phyloP scores from a whole-genome alignment of 2,888 invertebrate genomes.

The Tyria jacobaeae region DNA sequence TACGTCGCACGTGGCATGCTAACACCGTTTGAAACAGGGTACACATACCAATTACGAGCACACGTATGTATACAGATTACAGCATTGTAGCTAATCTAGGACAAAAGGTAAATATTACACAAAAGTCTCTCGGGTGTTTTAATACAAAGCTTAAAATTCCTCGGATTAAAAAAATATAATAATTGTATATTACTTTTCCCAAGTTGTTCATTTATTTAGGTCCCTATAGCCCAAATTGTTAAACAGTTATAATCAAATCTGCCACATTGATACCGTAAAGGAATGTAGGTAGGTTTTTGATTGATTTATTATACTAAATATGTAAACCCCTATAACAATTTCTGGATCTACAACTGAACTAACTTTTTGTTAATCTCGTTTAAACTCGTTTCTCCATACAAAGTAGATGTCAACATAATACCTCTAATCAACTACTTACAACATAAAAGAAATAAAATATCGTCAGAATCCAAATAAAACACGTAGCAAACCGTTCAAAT shows the following conservation, averaged over 20 bases:
- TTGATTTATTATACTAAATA: no score
- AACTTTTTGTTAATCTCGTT: no score
- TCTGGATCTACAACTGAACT: no score
- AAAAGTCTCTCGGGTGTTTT: not conserved
- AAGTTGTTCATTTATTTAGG: not conserved
- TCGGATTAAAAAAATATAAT: not conserved
- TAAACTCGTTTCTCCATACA: no score
- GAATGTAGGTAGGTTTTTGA: no score
- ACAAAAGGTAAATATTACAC: slow-evolving; percentile 8
- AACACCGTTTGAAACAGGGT: slow-evolving; percentile 6
- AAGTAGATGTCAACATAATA: no score
- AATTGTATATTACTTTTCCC: not conserved
- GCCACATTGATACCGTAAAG: not conserved
- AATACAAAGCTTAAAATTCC: slow-evolving; percentile 3
- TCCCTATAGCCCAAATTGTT: not conserved
- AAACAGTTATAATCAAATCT: not conserved
- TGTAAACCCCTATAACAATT: no score
- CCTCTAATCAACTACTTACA: not conserved
- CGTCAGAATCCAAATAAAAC: slow-evolving; percentile 52
- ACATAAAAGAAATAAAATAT: slow-evolving; percentile 25
- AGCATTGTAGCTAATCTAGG: slow-evolving; percentile 15
- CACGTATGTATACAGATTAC: slow-evolving; percentile 14
- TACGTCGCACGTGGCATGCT: slow-evolving; percentile 17
- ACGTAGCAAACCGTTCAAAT: slow-evolving; percentile 66
- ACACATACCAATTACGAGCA: slow-evolving; percentile 15